Evolutionary conservation across 2,888 invertebrate species (phyloP), one percentile per base, ranked within the genome.

Genomic region (Uropetala carovei): DNA sequence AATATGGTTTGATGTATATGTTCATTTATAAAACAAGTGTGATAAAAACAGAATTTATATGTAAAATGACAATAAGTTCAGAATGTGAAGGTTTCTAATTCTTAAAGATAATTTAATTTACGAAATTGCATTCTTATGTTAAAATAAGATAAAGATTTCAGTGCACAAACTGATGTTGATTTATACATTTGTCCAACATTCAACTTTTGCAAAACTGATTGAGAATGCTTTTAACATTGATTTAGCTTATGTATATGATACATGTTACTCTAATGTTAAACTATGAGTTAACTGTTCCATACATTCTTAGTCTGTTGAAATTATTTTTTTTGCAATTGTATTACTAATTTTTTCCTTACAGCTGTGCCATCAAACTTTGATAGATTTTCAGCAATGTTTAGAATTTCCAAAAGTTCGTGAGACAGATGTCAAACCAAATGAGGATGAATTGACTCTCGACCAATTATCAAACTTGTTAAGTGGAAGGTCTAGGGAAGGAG

Each of bases 301-400:
- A 43, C 43, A 43, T 43, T 43, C 43, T 43, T 43, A 43, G 43
- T 43, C 43, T 43, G 43, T 43, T 43, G 43, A 43, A 43, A 16
- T 7, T 18, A 43, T 30, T 5, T 83, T 56, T 56, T 93, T 92
- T 92, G 14, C 85, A 92, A 56, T 89, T 91, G 0, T n/a, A 57
- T 75, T 58, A 18, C 1, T n/a, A 30, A 60, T 22, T 75, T 58
- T 18, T 30, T 82, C 85, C 16, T 93, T 92, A 10, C 92, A 94
- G 94, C 92, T 97, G 92, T 97, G 97, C 94, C 97, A 96, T 94
- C 96, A 96, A 93, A 97, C 97, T 85, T 96, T 97, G 93, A 96
- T 97, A 92, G 97, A 97, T 94, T 95, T 98, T 92, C 97, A 97
- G 94, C 96, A 97, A 94, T 97, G 97, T 93, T 96, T 98, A 94